Percentiles rank a stretch among this genome's conserved stretches.
Evolutionary conservation across 2,888 invertebrate species (phyloP).

Genomic region (Troides aeacus): DNA sequence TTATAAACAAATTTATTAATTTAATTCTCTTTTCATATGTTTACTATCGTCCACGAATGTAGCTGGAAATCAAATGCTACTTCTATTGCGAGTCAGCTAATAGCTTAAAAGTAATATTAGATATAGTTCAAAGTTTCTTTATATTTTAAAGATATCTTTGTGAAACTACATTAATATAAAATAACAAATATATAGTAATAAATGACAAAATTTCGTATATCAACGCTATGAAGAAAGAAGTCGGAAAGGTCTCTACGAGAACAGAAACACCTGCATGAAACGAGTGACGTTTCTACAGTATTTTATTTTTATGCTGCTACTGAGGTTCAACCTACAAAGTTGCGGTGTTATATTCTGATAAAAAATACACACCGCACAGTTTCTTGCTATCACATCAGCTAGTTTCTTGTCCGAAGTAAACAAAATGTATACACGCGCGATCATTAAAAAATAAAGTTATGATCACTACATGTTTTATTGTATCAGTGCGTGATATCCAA

Average conservation of each 20-base stretch:
- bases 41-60: too few relatives aligned
- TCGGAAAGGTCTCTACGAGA: constrained; percentile 3
- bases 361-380: constrained; percentile 23
- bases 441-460: constrained; percentile 11
- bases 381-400: constrained; percentile 26
- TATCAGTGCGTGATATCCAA: constrained; percentile 4
- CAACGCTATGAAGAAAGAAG: not conserved
- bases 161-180: too few relatives aligned
- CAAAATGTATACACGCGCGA: constrained; percentile 8
- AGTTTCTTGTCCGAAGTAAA: constrained; percentile 10
- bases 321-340: constrained; percentile 24
- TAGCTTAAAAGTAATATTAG: too few relatives aligned
- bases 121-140: too few relatives aligned
- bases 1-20: not conserved
- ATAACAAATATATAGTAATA: not conserved
- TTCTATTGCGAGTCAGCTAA: too few relatives aligned
- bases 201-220: not conserved
- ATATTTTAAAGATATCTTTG: too few relatives aligned
- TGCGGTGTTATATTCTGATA: constrained; percentile 23
- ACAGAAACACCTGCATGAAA: constrained; percentile 12
- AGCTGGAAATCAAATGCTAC: too few relatives aligned
- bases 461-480: constrained; percentile 17
- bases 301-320: constrained; percentile 19
- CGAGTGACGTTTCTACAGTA: constrained; percentile 7
- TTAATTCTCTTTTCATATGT: too few relatives aligned